Evolutionary conservation across 2,113 vertebrate genomes (phyloP), one percentile per base, ranked within the genome.

Genomic region (Zosterops hypoxanthus): DNA sequence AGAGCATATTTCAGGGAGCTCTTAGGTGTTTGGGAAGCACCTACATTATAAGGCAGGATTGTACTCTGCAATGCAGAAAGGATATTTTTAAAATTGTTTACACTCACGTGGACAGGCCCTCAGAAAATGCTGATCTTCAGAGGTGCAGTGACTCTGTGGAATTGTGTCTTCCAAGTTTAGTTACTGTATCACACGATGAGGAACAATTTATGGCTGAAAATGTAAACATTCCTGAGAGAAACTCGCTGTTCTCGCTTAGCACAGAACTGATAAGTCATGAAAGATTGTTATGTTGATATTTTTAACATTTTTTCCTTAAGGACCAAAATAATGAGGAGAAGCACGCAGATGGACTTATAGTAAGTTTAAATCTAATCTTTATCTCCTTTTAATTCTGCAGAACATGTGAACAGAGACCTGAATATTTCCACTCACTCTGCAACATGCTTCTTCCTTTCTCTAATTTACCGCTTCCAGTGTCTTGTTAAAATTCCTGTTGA

Each of bases 321-420:
- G 99, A 99, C 98, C 99, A 99, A 99, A 99, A 98, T 99, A 99
- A 99, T 98, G 98, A 99, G 98, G 99, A 99, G 97, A 99, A 99
- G 98, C 99, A 99, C 99, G 98, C 99, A 99, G 98, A 99, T 99
- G 99, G 99, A 99, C 98, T 99, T 97, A 99, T 99, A 99, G 99
- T 99, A 99, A 99, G 99, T 99, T 98, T 98, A 96, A 88, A 98
- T 95, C 96, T 98, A 97, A 98, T 97, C 96, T 92, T 95, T 96
- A 94, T 89, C 95, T 97, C 86, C 94, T 91, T 98, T 98, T 95
- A 97, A 97, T 96, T 98, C 97, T 98, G 97, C 98, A 98, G 98
- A 98, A 94, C 94, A 95, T 98, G 94, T 97, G 98, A 98, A 92
- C 96, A 98, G 97, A 97, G 95, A 91, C 92, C 97, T 98, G 97